These are phyloP conservation scores for Poeciliopsis turrubarensis DNA, from an alignment of 2,113 vertebrate species.

Conservation along the genomic window DNA sequence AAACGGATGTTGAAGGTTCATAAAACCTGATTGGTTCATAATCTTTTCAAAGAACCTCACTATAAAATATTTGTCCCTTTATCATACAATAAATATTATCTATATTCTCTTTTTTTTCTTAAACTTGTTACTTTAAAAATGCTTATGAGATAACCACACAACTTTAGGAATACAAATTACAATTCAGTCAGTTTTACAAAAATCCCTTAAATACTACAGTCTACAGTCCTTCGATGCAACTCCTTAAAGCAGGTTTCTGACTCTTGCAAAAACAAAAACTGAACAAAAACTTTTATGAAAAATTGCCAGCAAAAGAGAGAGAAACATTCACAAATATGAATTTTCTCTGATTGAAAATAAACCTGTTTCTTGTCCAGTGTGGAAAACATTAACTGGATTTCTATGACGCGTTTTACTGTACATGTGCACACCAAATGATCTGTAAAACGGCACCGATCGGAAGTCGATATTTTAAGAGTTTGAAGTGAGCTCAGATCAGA, in stretches of 20 bases:
- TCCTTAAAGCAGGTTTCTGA: background rate
- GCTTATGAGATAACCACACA: background rate
- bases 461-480: conserved; percentile 70
- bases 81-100: background rate
- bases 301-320: background rate
- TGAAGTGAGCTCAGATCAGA: conserved; percentile 67
- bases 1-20: too few species aligned
- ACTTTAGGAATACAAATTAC: too few species aligned
- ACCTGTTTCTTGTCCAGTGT: too few species aligned
- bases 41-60: background rate
- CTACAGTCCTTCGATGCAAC: too few species aligned
- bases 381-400: too few species aligned
- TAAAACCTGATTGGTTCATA: background rate
- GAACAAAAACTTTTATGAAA: background rate
- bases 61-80: background rate
- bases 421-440: conserved; percentile 57
- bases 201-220: too few species aligned
- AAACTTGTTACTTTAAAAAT: background rate
- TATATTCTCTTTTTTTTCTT: background rate
- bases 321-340: conserved; percentile 13
- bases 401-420: background rate
- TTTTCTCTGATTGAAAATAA: too few species aligned
- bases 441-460: conserved; percentile 66
- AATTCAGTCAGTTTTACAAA: too few species aligned
- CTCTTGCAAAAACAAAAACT: background rate